phyloP scores from a whole-genome alignment of 2,888 invertebrate genomes.

The Drosophila tripunctata region DNA sequence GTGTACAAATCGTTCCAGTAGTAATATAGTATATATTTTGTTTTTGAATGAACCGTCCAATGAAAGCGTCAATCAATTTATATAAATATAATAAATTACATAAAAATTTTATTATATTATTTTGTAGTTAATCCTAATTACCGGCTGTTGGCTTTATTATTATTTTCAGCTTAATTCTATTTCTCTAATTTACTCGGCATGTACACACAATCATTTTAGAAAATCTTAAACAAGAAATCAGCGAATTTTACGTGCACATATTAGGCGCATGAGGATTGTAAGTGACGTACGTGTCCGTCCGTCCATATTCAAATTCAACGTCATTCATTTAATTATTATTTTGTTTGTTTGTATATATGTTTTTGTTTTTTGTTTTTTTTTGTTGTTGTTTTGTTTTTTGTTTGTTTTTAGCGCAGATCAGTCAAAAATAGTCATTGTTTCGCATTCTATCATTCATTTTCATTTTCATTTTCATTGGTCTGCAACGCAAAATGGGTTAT shows the following conservation, averaged over 20 bases:
- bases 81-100: conserved; percentile 81
- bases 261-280: conserved; percentile 54
- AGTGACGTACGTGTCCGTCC: conserved; percentile 17
- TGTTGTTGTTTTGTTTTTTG: background rate
- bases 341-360: conserved; percentile 28
- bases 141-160: conserved; percentile 65
- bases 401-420: conserved; percentile 51
- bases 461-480: conserved; percentile 74
- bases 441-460: conserved; percentile 59
- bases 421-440: conserved; percentile 77
- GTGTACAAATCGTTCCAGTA: conserved; percentile 71
- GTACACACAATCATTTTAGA: conserved; percentile 66
- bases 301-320: conserved; percentile 46
- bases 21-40: conserved; percentile 37
- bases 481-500: conserved; percentile 46
- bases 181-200: conserved; percentile 58
- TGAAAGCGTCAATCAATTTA: conserved; percentile 72
- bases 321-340: conserved; percentile 41
- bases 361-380: background rate
- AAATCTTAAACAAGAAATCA: conserved; percentile 65
- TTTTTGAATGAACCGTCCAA: conserved; percentile 61
- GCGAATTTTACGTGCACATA: conserved; percentile 46
- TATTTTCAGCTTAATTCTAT: conserved; percentile 61
- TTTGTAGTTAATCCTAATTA: conserved; percentile 65
- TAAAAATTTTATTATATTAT: conserved; percentile 77